Evolutionary conservation across 2,797 vertebrate genomes (phyloP), one percentile per base, ranked within the genome.

Genomic region (Aulostomus chinensis): DNA sequence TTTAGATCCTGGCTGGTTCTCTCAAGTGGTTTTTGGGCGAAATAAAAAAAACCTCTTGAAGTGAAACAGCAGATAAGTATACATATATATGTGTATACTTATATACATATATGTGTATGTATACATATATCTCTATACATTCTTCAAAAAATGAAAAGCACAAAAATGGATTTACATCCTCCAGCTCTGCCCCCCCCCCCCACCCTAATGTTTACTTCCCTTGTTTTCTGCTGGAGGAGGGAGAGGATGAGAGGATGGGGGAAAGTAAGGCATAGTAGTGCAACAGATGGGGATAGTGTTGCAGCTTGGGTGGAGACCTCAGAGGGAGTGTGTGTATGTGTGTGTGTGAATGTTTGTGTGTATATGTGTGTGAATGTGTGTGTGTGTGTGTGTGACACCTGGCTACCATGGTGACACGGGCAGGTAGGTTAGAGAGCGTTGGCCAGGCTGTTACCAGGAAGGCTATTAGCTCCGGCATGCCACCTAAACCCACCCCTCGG

Each of bases 261-360:
- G 58, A 43, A 63, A 78, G 80, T 90, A 85, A 90, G 83, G 84
- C 84, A 85, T 76, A 85, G 68, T 71, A 84, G 76, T 78, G 78
- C 78, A 76, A 63, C 51, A 88, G 81, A 88, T 87, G 87, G 48
- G 68, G 73, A 70, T 71, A 73, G 65, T 70, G 75, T 77, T 83
- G 70, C 80, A 84, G 71, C 72, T 59, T 60, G 66, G 80, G 77
- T 42, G 81, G 77, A 82, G 86, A 79, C 73, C 78, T 74, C 73
- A 56, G 80, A 78, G 73, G 60, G 68, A 70, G 63, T 30, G 41
- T 18, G 71, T 58, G 20, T 60, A 32, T 32, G 28, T n/a, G 25
- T 40, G 40, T 50, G 45, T 31, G 41, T 50, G 52, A 33, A 34
- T 36, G 50, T 13, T 17, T 15, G 29, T 49, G 64, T 31, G 41